Evolutionary conservation across 2,888 invertebrate species (phyloP).

Genomic region (Nematopogon swammerdamellus): DNA sequence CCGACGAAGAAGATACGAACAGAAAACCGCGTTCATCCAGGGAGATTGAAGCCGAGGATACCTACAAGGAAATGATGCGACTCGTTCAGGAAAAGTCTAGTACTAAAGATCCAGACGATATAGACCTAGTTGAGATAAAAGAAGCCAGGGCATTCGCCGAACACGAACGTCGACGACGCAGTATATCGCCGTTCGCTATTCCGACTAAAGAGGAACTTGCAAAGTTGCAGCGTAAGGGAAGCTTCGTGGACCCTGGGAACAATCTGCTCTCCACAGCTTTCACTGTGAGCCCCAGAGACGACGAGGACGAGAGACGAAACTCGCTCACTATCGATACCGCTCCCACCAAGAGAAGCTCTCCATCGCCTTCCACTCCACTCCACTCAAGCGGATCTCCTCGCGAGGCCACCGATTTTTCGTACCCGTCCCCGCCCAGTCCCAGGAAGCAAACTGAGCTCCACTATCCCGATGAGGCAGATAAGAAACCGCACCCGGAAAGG

Average conservation of each 20-base stretch:
- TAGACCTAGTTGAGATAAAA: constrained; percentile 42
- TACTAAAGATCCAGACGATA: constrained; percentile 42
- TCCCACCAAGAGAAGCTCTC: constrained; percentile 20
- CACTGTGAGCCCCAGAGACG: constrained; percentile 38
- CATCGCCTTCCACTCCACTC: constrained; percentile 30
- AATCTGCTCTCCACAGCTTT: constrained; percentile 45
- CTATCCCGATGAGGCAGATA: constrained; percentile 25
- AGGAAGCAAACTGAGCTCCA: constrained; percentile 36
- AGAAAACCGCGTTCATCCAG: constrained; percentile 28
- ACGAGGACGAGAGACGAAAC: constrained; percentile 26
- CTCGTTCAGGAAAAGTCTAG: constrained; percentile 36
- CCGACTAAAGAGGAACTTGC: constrained; percentile 36
- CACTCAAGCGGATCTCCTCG: constrained; percentile 29
- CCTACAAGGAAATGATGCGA: constrained; percentile 47
- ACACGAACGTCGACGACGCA: constrained; percentile 42
- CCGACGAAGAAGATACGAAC: constrained; percentile 41
- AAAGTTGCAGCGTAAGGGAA: constrained; percentile 39
- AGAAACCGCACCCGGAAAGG: constrained; percentile 16
- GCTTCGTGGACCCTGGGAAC: constrained; percentile 47
- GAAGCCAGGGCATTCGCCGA: constrained; percentile 41
- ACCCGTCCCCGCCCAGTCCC: constrained; percentile 29
- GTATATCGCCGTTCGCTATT: constrained; percentile 50
- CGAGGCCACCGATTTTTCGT: constrained; percentile 26
- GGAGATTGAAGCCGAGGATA: constrained; percentile 47
- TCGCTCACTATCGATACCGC: constrained; percentile 32